Conservation (phyloP, 2,888 invertebrate genomes). For the Phorcus lineatus region DNA sequence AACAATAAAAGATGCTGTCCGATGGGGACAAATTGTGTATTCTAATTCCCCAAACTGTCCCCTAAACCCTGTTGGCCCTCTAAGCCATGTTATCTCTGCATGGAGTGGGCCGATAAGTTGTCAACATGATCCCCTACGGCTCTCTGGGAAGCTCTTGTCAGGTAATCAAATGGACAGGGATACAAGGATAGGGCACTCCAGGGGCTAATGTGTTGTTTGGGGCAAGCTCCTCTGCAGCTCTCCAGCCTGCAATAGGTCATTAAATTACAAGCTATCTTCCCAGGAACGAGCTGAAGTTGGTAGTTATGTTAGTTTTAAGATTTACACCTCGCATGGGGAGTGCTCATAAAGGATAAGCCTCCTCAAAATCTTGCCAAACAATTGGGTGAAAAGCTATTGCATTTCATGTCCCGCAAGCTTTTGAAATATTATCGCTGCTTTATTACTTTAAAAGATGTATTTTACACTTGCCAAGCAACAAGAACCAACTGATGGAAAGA, state of each 20-base stretch:
- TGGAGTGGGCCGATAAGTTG: too few relatives aligned
- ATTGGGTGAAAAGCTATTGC: background rate
- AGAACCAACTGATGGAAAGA: too few relatives aligned
- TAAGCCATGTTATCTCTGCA: too few relatives aligned
- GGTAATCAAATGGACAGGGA: background rate
- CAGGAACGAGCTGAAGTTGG: background rate
- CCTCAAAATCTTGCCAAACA: background rate
- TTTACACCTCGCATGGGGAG: background rate
- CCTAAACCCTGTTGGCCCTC: too few relatives aligned
- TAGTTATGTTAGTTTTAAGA: constrained; percentile 20
- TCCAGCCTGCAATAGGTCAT: constrained; percentile 6
- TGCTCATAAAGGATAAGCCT: constrained; percentile 14
- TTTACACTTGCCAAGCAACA: too few relatives aligned
- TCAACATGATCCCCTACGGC: background rate
- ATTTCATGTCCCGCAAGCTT: too few relatives aligned
- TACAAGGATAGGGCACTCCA: background rate
- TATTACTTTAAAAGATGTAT: too few relatives aligned
- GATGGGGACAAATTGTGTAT: too few relatives aligned
- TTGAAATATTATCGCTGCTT: too few relatives aligned
- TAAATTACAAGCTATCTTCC: constrained; percentile 23
- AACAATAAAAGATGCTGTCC: too few relatives aligned
- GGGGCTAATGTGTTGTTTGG: constrained; percentile 4
- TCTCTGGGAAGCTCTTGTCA: background rate
- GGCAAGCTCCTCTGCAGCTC: constrained; percentile 1
- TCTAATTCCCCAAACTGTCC: too few relatives aligned